Evolutionary conservation across 2,888 invertebrate species (phyloP), one percentile per base, ranked within the genome.

Genomic region (Vannuccia rotundouncinata): DNA sequence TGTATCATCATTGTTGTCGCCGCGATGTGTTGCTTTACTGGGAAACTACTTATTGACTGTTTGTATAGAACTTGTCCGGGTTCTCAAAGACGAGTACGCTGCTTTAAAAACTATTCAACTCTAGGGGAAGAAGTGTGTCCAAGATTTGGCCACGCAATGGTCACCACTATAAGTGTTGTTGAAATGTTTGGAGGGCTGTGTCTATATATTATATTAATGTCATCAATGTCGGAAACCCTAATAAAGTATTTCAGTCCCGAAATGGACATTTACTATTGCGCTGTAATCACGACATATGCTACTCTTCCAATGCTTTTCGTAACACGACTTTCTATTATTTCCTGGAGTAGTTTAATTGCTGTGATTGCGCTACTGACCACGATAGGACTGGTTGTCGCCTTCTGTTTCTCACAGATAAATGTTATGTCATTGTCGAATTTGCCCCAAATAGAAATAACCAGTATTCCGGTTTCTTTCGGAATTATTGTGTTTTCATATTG

Each of bases 401-500:
- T 31, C 30, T 80, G 80, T 81, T 81, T 80, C 13, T 1, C 66
- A 22, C 29, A 80, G 29, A 28, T 31, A 25, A 28, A 30, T 25
- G 59, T 30, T 22, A 31, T 80, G 28, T 27, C 30, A 0, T 28
- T 31, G 25, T 5, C 17, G 13, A 80, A 80, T 30, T 31, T 80
- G 25, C 80, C 80, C n/a, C 27, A 59, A 27, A 28, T 81, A 27
- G 80, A 59, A 22, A 45, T 81, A 13, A 29, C 29, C n/a, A 30
- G 30, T 29, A 31, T 80, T n/a, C 80, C 80, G 0, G 80, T 80
- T 25, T 80, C 80, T 60, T 25, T 80, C n/a, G 80, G 80, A 22
- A 80, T 80, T n/a, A 81, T 80, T n/a, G 80, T 80, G 28, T 80
- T 80, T 59, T 80, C 80, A 17, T 80, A 80, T 31, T 81, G 80